Base-by-base conservation (phyloP, 1,140 invertebrate genomes). In the Aphelinus atriplicis region DNA sequence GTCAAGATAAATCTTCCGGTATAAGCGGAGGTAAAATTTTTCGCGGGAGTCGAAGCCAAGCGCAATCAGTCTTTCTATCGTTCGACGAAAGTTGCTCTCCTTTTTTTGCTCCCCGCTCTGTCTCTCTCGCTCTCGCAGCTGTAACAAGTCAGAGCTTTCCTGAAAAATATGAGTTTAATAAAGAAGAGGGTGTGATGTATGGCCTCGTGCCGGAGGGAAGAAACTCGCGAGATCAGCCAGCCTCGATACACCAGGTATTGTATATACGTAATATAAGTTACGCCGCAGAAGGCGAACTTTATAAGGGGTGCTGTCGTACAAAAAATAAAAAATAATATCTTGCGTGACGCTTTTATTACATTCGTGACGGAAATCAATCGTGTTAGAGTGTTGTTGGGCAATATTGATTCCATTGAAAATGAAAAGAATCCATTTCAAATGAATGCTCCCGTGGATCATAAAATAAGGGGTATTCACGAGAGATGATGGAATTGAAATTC, bases 161-260 rank as follows among this genome's bases (percentile, higher is more conserved):
- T 83, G 80, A 85, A 86, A 87, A 86, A 85, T 87, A 87, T 86
- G 84, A 85, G 84, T 87, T 86, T 86, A 86, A 87, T 87, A 87
- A 87, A 87, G 85, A 84, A 83, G 81, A 80, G 81, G 80, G 81
- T 81, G 80, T 86, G 84, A 86, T 87, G 84, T 86, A 87, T 86
- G 80, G 62, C 76, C 64, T 72, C 65, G 46, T 69, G 51, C 61
- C 78, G 75, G 76, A 80, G 80, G 80, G 80, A 79, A 82, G 80
- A 75, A 83, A 81, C 81, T 80, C 78, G 77, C 80, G 69, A 80
- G 80, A 86, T 85, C 81, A 83, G 82, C 80, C 75, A 69, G 77
- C 80, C 85, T 86, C 84, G 85, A 86, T 86, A 84, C 80, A 58
- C 78, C 80, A 84, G 83, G 79, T 84, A 83, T 84, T 81, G 81